Evolutionary conservation across 1,140 invertebrate species (phyloP), one percentile per base, ranked within the genome.

Genomic region (Lucilia sericata): DNA sequence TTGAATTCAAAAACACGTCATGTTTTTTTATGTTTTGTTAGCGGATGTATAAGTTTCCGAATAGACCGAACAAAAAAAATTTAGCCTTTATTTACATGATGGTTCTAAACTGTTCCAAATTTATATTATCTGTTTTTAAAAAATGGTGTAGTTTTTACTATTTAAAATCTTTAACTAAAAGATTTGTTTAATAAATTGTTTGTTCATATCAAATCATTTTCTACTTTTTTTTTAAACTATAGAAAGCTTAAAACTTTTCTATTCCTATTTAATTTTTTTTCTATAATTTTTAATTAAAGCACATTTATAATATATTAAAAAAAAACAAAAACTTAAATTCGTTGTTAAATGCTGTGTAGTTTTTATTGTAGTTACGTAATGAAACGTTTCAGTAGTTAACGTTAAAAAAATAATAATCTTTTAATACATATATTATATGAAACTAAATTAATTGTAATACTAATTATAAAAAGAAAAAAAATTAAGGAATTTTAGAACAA

Each of bases 301-400:
- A 80, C 76, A 80, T 51, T 49, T 21, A 10, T 25, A 0, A 17
- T 60, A 70, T 70, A n/a, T n/a, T n/a, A n/a, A n/a, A n/a, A 36
- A 4, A 4, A 36, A 36, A 36, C 21, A 65, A 36, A 65, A 65
- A 65, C 51, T 82, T 42, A 78, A 82, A 82, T 80, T 80, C 47
- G 49, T 80, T 80, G 76, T 80, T 80, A 80, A 80, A 80, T 42
- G 81, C 81, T 60, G 81, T 82, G 81, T 82, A 70, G 81, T 82
- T 65, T 82, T 82, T 65, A 70, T 80, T 80, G 76, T 82, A 82
- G 51, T 82, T 82, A 82, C 34, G 4, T 21, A 70, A 70, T 19
- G 12, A 49, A 80, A 80, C 76, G 76, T 80, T 80, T 80, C 42
- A 80, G 76, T 80, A 80, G 76, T 80, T 80, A 80, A 80, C 76